Base-by-base conservation (phyloP, 2,797 vertebrate genomes). In the Poecile montanus region DNA sequence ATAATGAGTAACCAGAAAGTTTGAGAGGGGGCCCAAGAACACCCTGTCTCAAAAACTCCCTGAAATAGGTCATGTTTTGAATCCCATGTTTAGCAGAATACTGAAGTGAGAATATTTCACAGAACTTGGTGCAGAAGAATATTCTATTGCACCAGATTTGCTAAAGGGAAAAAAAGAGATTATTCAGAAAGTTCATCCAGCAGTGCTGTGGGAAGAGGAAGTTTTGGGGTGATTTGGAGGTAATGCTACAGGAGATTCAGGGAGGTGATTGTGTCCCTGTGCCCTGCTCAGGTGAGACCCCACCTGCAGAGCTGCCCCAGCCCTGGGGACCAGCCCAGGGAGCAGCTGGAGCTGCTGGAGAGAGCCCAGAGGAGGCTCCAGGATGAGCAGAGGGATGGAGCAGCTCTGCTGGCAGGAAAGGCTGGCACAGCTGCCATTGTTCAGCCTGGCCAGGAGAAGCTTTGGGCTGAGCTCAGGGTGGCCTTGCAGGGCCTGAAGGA, bases 271-370 rank as follows among this genome's bases (percentile, higher is more conserved):
- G 0, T 60, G 62, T 1, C 30, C 53, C 40, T 53, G n/a, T 11
- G 47, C 17, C 12, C 53, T 1, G 42, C 44, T 11, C 29, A 80
- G 53, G 76, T 60, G 47, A 34, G 45, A 4, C 0, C 42, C 38
- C 60, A 34, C 32, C 29, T 88, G 85, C 67, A 80, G 75, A 79
- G 75, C 67, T 65, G 75, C 23, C 38, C 85, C 66, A 72, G 75
- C 27, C 27, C 82, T 75, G 71, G 20, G 13, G 17, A 25, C 34
- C 81, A 84, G 70, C 70, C 1, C 74, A 56, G 65, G 10, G 15
- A 70, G 57, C 17, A 42, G 7, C 4, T 70, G 84, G 74, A 78
- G 84, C 65, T 86, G 73, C 48, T 68, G 72, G 3, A 74, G 45
- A 57, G 66, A 83, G 68, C 1, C n/a, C 58, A 82, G 48, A 82